Base-by-base conservation (phyloP, 1,140 invertebrate species). In the Leptinotarsa texana region DNA sequence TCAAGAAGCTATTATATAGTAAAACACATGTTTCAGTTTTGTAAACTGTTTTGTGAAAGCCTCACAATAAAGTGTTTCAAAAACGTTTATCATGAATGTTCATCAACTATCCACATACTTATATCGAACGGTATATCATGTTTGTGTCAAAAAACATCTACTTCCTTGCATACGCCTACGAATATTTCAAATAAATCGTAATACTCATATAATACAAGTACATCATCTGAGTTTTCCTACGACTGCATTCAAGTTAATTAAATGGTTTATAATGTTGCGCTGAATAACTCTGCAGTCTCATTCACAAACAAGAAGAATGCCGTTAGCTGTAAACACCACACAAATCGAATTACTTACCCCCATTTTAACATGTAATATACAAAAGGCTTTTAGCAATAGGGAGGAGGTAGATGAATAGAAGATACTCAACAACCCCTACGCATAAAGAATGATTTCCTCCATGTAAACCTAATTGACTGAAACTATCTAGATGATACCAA, bases 311-410 rank as follows among this genome's bases (percentile, higher is more conserved):
- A 77, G 74, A 69, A 78, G 63, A 15, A 27, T 65, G 63, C 63
- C 24, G 21, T 65, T 65, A 65, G 63, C 24, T n/a, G 24, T n/a
- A 65, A 65, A 77, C 80, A 27, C 63, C 63, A 65, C 76, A 82
- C 81, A 84, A 85, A 85, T 85, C 83, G 83, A 81, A 85, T 85
- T 85, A 85, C 81, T 85, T 84, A 84, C 83, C 83, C 84, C 78
- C 81, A 83, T 85, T 85, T 85, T 83, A 85, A 83, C 83, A 84
- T 84, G 83, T 84, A 84, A 85, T 85, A 84, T 84, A 82, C 82
- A 79, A 83, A 85, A 85, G 83, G 82, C 84, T 85, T 85, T 85
- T 84, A 84, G 82, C 80, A 79, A 77, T 82, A 78, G 81, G 81
- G 81, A 82, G 78, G 78, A 72, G 65, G 51, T 76, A 73, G 70